Evolutionary conservation across 2,113 vertebrate species (phyloP), one percentile per base, ranked within the genome.

Genomic region (Pelusios castaneus): DNA sequence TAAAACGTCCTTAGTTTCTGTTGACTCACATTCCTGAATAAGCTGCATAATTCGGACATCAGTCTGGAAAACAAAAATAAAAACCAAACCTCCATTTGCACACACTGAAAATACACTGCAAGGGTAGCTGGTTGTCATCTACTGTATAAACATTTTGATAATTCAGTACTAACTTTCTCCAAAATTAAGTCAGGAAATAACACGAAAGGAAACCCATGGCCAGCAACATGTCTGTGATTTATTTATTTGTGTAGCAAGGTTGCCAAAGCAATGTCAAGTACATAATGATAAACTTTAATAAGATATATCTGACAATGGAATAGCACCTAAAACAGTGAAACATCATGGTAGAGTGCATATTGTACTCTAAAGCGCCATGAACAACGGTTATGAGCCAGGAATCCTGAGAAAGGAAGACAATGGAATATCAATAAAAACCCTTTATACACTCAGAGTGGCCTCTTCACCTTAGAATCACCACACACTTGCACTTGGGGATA

Each of bases 1-100:
- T 55, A 80, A 76, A 90, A 88, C 67, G 13, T 87, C 89, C 67
- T 92, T 86, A 84, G 45, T 94, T 95, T 92, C 92, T 96, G 60
- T 79, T 93, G 60, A 80, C 89, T 82, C 84, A 75, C 82, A 5
- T 10, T 77, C 79, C 82, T 91, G 45, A 60, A 67, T n/a, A 45
- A 89, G 49, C 7, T 84, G 41, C 0, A 1, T 84, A 94, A 85
- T 82, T 93, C 54, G 77, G 21, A 85, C 76, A 63, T 43, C 11
- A 38, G 25, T 83, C 16, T 91, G 77, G 91, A 84, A 91, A 45
- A 45, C 5, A 92, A 84, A 91, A 45, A 45, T 17, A 43, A 82
- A 3, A 77, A 34, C 5, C 38, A 8, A 47, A 38, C 81, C 4
- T 85, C 22, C 43, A 41, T 79, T 58, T 91, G 58, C 1, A 4